Evolutionary conservation across 2,113 vertebrate genomes (phyloP).

Genomic region (Crotalus viridis): DNA sequence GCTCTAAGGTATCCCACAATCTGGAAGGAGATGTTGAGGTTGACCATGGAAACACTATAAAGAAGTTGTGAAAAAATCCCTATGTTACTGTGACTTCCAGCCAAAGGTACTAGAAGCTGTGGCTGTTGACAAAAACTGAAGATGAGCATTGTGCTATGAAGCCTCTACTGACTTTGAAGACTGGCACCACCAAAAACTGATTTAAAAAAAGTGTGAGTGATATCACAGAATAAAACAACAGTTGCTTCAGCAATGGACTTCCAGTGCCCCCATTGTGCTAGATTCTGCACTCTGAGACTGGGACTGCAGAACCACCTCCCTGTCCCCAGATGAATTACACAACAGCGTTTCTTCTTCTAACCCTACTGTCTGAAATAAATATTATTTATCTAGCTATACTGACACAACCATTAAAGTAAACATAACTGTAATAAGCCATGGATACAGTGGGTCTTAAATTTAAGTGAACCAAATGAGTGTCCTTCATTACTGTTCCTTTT

Average conservation of each 20-base stretch:
- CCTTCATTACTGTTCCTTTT: not conserved
- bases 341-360: not conserved
- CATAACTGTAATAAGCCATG: not conserved
- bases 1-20: too few species aligned
- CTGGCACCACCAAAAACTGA: too few species aligned
- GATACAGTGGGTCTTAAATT: not conserved
- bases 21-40: too few species aligned
- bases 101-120: too few species aligned
- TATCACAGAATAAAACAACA: not conserved
- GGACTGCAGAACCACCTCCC: not conserved
- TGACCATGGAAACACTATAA: too few species aligned
- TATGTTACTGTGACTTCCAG: too few species aligned
- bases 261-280: not conserved
- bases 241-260: not conserved
- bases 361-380: not conserved
- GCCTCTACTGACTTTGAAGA: too few species aligned
- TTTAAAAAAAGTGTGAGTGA: too few species aligned
- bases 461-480: not conserved
- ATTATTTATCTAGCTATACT: not conserved
- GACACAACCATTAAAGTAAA: not conserved
- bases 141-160: too few species aligned
- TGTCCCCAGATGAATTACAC: not conserved
- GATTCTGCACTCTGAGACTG: not conserved
- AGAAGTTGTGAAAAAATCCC: too few species aligned
- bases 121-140: too few species aligned